Percentiles rank a stretch among this genome's conserved stretches.
phyloP scores from a whole-genome alignment of 1,140 invertebrate genomes.

The Prorops nasuta region DNA sequence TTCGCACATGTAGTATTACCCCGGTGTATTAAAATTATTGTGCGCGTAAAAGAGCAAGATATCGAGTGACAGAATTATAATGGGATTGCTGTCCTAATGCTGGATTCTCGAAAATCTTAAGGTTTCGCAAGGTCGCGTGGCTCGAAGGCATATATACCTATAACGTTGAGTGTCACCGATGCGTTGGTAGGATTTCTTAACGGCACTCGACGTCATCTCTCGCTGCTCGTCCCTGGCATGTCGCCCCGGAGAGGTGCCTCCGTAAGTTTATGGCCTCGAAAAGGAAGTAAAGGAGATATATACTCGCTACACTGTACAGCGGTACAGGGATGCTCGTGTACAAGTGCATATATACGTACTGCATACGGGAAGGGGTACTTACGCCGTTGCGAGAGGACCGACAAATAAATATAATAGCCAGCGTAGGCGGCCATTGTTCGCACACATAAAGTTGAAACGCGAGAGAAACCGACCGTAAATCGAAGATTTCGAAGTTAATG shows the following conservation, averaged over 20 bases:
- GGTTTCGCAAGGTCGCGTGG: no score
- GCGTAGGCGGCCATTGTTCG: conserved; percentile 51
- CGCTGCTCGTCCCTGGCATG: conserved; percentile 16
- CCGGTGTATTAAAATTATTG: no score
- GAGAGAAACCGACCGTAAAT: conserved; percentile 31
- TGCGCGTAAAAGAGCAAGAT: no score
- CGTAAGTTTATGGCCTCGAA: conserved; percentile 37
- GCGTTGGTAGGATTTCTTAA: no score
- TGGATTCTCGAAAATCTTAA: no score
- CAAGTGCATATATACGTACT: no score
- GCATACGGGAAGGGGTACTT: background rate
- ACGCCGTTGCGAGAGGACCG: conserved; percentile 22
- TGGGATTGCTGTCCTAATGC: no score
- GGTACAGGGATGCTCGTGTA: conserved; percentile 4
- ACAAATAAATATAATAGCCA: conserved; percentile 43
- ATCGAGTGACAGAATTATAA: no score
- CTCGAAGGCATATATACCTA: no score
- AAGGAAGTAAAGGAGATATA: conserved; percentile 33
- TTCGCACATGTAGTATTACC: no score
- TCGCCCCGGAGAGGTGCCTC: conserved; percentile 29
- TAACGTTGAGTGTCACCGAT: no score
- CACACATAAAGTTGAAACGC: conserved; percentile 35
- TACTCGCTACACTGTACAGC: conserved; percentile 15
- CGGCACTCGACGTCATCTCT: conserved; percentile 13
- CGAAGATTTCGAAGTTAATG: conserved; percentile 36